phyloP scores from a whole-genome alignment of 2,888 invertebrate genomes.

The Tanypteryx hageni region DNA sequence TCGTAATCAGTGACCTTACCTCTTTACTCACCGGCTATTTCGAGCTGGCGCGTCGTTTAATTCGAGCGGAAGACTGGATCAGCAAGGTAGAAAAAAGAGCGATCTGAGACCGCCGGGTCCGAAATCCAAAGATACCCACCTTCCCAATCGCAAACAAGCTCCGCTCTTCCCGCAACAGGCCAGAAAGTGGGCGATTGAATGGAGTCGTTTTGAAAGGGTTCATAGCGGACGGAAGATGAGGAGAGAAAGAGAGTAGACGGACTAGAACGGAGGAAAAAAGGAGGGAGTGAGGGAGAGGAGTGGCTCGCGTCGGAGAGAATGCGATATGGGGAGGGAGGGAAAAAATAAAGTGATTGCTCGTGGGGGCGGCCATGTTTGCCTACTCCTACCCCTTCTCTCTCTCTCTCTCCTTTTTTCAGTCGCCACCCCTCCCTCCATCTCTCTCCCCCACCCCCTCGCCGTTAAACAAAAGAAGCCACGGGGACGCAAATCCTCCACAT shows the following conservation, averaged over 20 bases:
- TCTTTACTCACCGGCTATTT: too few relatives aligned
- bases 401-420: too few relatives aligned
- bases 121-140: too few relatives aligned
- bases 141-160: conserved; percentile 12
- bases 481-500: conserved; percentile 3
- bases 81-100: too few relatives aligned
- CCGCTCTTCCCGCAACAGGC: not conserved
- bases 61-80: too few relatives aligned
- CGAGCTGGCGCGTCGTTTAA: too few relatives aligned
- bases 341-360: not conserved
- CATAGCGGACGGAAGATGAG: not conserved
- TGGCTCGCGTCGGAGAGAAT: not conserved
- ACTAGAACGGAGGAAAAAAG: not conserved
- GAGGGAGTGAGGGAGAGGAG: not conserved
- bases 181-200: not conserved
- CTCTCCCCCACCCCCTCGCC: not conserved
- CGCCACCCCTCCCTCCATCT: too few relatives aligned
- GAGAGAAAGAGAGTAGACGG: not conserved
- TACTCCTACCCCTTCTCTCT: not conserved
- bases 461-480: not conserved
- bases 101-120: not conserved
- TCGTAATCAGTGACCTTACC: too few relatives aligned
- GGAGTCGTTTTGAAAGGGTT: not conserved
- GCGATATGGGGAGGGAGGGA: not conserved
- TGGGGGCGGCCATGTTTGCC: conserved; percentile 4